These are phyloP conservation scores for Hucho hucho DNA, from an alignment of 2,113 vertebrate species.

Conservation along the genomic window DNA sequence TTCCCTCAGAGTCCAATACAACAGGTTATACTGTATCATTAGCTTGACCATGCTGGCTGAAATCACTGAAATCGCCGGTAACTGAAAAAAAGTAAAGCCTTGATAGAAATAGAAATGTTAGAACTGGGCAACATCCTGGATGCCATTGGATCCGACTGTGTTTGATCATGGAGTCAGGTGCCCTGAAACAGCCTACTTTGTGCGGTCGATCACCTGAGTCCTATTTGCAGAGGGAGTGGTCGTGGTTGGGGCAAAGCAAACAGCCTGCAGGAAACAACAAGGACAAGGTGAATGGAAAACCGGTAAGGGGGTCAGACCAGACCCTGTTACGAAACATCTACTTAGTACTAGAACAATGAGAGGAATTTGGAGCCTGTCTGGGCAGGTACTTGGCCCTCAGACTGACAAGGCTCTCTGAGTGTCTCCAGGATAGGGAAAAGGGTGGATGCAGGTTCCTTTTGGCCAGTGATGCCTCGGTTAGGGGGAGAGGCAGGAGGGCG, in stretches of 20 bases:
- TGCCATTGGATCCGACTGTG: background rate
- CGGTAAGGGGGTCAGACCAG: background rate
- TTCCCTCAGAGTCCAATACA: no score
- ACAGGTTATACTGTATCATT: no score
- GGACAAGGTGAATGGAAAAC: background rate
- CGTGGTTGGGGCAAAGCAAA: background rate
- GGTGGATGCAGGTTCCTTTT: background rate
- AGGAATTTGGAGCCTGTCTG: slow-evolving; percentile 29
- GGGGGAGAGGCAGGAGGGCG: background rate
- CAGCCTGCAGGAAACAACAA: background rate
- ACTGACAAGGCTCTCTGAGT: background rate
- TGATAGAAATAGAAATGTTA: no score
- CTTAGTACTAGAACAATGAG: background rate
- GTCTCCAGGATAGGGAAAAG: background rate
- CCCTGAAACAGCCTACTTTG: slow-evolving; percentile 16
- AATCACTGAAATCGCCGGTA: no score
- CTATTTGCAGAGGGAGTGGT: slow-evolving; percentile 20
- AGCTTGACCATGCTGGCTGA: no score
- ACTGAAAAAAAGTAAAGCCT: no score
- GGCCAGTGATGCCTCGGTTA: background rate
- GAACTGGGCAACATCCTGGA: background rate
- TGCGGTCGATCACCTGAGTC: background rate
- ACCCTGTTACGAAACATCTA: background rate
- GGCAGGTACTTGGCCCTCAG: slow-evolving; percentile 9
- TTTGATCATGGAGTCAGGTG: background rate